Base-by-base conservation (phyloP, 2,888 invertebrate genomes). In the Tenthredo notha region DNA sequence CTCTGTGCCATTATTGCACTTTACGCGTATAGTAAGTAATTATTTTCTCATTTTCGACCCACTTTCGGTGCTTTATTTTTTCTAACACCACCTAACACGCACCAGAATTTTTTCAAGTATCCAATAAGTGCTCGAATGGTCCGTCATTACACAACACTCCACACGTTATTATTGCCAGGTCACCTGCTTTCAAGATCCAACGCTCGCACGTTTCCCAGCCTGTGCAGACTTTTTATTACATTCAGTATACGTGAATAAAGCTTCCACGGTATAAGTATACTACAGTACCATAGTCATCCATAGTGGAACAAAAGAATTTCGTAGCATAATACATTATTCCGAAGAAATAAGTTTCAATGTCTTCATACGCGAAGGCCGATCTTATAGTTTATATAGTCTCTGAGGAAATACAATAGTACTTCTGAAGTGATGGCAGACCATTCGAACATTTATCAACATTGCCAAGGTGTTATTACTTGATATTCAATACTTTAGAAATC, bases 51-150 rank as follows among this genome's bases (percentile, higher is more conserved):
- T 18, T 67, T 33, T 67, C 25, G 29, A 67, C 67, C 33, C 33
- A 15, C 21, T 25, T 12, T 67, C 18, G 29, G 5, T 61, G 25
- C 61, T 67, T 18, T 67, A 67, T 67, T 18, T 33, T 33, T 15
- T 33, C 33, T 18, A 74, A 74, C 43, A 43, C 21, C 40, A 74
- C 74, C 29, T 15, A 74, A 74, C 43, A 43, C 74, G 74, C 74
- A 74, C 18, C 43, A 43, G 70, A 70, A 70, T 70, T 70, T 70
- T 70, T 70, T 70, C 70, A 37, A 70, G 70, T 70, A 70, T 70
- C 70, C 18, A 70, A 37, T 43, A 43, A 21, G 74, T 74, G 74
- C 74, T 74, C 74, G 29, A 74, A 74, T 40, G 74, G 43, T 21
- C 33, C 29, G 77, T 77, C 77, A 77, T 77, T 77, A 50, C 54